These are phyloP conservation scores for Acridotheres tristis DNA, from an alignment of 2,797 vertebrate species.

Conservation along the genomic window DNA sequence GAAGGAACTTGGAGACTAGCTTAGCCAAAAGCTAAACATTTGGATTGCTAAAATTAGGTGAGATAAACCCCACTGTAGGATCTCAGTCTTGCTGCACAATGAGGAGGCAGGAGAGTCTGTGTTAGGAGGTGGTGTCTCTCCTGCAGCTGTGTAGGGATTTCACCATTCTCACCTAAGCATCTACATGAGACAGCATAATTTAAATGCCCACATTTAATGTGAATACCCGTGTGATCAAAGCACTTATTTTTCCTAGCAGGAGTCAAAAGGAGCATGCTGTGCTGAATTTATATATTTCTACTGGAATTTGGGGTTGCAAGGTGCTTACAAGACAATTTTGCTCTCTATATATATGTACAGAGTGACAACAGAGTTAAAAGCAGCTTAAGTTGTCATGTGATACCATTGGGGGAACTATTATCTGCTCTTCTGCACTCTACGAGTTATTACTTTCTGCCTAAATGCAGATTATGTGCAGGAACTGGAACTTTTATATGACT, in stretches of 20 bases:
- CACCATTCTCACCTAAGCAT: not conserved
- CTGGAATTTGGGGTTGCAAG: not conserved
- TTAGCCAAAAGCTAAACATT: constrained; percentile 28
- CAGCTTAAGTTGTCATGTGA: not conserved
- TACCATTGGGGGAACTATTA: not conserved
- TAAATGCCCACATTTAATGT: not conserved
- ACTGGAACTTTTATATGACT: constrained; percentile 51
- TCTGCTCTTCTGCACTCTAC: not conserved
- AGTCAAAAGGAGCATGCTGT: not conserved
- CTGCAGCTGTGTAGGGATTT: not conserved
- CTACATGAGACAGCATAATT: not conserved
- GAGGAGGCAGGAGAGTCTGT: not conserved
- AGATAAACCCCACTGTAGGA: not conserved
- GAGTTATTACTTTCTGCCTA: constrained; percentile 38
- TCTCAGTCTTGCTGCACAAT: not conserved
- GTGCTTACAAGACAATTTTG: not conserved
- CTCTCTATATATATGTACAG: not conserved
- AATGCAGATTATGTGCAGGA: constrained; percentile 47
- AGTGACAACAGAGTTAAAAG: not conserved
- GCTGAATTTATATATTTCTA: not conserved
- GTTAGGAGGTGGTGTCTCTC: not conserved
- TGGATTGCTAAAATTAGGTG: constrained; percentile 18
- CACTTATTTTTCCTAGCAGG: not conserved
- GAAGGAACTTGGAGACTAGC: not conserved
- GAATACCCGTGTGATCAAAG: not conserved